Conservation (phyloP, 2,113 vertebrate species). For the Oreochromis aureus region DNA sequence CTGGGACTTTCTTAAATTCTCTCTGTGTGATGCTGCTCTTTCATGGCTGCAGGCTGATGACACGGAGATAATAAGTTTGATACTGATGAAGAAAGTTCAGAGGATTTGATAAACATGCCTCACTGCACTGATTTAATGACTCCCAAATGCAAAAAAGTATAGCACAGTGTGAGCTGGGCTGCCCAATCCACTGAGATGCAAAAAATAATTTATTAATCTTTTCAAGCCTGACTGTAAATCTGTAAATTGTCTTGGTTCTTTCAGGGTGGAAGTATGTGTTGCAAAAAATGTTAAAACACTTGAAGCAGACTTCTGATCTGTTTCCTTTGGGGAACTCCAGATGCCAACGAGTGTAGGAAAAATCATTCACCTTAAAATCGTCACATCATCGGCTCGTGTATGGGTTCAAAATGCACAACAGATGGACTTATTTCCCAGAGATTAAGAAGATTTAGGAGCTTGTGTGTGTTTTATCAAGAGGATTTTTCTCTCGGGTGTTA, state of each 20-base stretch:
- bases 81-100: background rate
- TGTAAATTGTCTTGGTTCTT: background rate
- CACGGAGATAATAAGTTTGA: background rate
- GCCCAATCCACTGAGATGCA: constrained; percentile 7
- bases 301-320: background rate
- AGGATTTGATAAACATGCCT: background rate
- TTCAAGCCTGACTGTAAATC: background rate
- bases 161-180: background rate
- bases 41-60: background rate
- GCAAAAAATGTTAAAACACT: constrained; percentile 9
- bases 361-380: background rate
- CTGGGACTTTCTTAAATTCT: background rate
- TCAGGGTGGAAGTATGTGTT: constrained; percentile 7
- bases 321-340: background rate
- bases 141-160: constrained; percentile 28
- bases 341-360: background rate
- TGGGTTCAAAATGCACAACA: background rate
- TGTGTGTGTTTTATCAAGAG: background rate
- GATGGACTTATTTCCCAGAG: constrained; percentile 1
- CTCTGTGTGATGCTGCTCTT: background rate
- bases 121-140: background rate
- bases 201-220: background rate
- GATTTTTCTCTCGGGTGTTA: background rate
- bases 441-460: background rate
- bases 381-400: background rate